phyloP scores from a whole-genome alignment of 2,888 invertebrate species.

The Acleris sparsana region DNA sequence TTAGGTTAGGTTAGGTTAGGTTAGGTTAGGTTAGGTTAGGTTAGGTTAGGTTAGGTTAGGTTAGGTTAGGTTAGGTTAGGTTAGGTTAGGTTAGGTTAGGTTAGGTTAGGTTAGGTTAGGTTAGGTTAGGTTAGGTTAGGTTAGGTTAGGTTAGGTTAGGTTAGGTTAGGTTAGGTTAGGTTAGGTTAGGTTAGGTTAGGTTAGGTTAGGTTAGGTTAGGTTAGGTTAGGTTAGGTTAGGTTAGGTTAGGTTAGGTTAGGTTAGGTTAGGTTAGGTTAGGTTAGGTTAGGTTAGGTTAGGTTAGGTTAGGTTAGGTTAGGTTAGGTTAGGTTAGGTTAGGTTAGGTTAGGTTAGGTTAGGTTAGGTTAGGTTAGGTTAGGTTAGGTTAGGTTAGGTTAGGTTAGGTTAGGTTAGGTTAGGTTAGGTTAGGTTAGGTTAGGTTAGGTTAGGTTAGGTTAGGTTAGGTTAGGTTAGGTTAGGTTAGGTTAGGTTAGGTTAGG shows the following conservation, averaged over 20 bases:
- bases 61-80: conserved; percentile 20
- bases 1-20: conserved; percentile 11
- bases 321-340: conserved; percentile 12
- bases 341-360: conserved; percentile 4
- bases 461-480: conserved; percentile 26
- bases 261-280: conserved; percentile 5
- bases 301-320: conserved; percentile 1
- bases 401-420: conserved; percentile 7
- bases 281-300: conserved; percentile 9
- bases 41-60: conserved; percentile 13
- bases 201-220: conserved; percentile 20
- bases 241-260: conserved; percentile 11
- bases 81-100: conserved; percentile 20
- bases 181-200: conserved; percentile 20
- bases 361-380: conserved; percentile 6
- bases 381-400: conserved; percentile 3
- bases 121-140: conserved; percentile 20
- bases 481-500: conserved; percentile 26
- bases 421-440: conserved; percentile 6
- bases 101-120: conserved; percentile 20
- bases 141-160: conserved; percentile 20
- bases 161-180: conserved; percentile 20
- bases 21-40: conserved; percentile 6
- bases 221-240: conserved; percentile 9
- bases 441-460: conserved; percentile 21